Base-by-base conservation (phyloP, 2,888 invertebrate genomes). In the Agrotis exclamationis region DNA sequence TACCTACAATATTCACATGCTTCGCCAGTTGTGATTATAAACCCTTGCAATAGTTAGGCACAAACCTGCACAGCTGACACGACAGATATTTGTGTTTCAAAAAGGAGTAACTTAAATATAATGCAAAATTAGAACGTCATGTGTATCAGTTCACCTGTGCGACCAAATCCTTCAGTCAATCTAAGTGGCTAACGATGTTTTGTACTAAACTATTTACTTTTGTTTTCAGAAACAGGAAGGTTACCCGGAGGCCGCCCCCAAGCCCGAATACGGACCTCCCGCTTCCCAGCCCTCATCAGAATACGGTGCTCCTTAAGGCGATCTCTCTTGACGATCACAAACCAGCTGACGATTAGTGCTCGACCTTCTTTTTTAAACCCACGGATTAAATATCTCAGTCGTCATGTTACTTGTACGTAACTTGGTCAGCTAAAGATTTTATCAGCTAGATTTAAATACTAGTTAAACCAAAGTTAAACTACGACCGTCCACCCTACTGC, bases 251-350 rank as follows among this genome's bases (percentile, higher is more conserved):
- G 96, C 94, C n/a, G 91, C 83, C 24, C 96, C 94, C 9, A 90
- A 92, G 51, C 89, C 90, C 28, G 91, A 95, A 81, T 96, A 96
- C 83, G 96, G 96, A 57, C 93, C 96, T 39, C 96, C 96, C 59
- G 95, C 96, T 56, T 93, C 95, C 44, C 94, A 93, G 58, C 96
- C 96, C 13, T 97, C 97, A 33, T 96, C 96, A 80, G 96, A 97
- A 88, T 97, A 97, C 89, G 97, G 97, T 54, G 97, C 97, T 50
- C 97, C 97, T 68, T 96, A 94, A 79, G 87, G 85, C 69, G 84
- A 85, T 75, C 84, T 87, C 85, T 87, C 86, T 59, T 87, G 88
- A 83, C 88, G 80, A 90, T 81, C 74, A 78, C 69, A 63, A 74
- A 84, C 84, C 85, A 79, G 80, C 88, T 86, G 80, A 79, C 80